Evolutionary conservation across 2,888 invertebrate species (phyloP).

Genomic region (Pterobdella sp.): DNA sequence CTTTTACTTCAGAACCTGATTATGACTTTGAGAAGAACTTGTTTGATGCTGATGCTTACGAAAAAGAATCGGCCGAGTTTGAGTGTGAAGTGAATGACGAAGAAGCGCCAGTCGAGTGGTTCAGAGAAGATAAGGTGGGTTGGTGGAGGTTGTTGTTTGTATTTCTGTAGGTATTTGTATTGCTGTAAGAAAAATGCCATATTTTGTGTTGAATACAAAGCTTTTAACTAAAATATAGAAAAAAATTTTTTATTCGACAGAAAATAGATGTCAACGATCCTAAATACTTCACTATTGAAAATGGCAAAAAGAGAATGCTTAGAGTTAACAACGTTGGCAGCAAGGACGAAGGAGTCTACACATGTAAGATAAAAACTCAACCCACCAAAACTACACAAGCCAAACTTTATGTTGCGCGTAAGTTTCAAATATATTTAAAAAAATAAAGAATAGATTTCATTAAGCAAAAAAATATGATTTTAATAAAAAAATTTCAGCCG

Average conservation of each 20-base stretch:
- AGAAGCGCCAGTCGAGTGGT: slow-evolving; percentile 89
- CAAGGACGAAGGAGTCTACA: slow-evolving; percentile 87
- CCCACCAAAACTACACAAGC: slow-evolving; percentile 72
- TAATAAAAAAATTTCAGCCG: slow-evolving; percentile 64
- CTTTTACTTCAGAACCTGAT: slow-evolving; percentile 75
- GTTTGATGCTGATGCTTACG: slow-evolving; percentile 83
- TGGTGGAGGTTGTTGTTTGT: not conserved
- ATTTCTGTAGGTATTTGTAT: not conserved
- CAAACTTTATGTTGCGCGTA: slow-evolving; percentile 89
- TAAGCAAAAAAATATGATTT: not conserved
- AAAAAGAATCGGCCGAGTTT: slow-evolving; percentile 80
- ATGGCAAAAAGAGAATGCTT: slow-evolving; percentile 85
- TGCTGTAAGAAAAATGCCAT: too few relatives aligned
- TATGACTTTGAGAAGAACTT: slow-evolving; percentile 69
- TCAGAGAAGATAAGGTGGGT: slow-evolving; percentile 53
- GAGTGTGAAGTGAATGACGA: slow-evolving; percentile 94
- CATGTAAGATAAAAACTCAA: slow-evolving; percentile 75
- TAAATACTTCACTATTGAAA: slow-evolving; percentile 66
- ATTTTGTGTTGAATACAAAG: too few relatives aligned
- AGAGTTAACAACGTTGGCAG: slow-evolving; percentile 74
- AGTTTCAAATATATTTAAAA: slow-evolving; percentile 53
- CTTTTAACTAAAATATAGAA: not conserved
- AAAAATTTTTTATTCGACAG: slow-evolving; percentile 15
- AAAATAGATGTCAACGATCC: slow-evolving; percentile 36
- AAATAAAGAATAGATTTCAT: not conserved